These are phyloP conservation scores for Leptinotarsa defecta DNA, from an alignment of 1,140 invertebrate species.

Conservation along the genomic window DNA sequence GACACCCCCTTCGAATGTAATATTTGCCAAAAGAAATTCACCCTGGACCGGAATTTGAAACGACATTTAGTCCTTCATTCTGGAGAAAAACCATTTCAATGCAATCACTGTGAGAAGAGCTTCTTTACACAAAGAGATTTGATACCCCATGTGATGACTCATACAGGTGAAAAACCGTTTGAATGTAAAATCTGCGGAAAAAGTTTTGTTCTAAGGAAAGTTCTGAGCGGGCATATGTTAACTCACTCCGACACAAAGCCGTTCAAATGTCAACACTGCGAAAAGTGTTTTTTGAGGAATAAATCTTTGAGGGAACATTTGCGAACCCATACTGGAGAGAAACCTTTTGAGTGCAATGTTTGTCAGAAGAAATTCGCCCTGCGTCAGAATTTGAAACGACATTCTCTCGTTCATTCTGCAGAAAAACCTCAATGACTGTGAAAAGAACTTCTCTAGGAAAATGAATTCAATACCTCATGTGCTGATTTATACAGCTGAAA, in stretches of 20 bases:
- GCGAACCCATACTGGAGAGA: conserved; percentile 68
- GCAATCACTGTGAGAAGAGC: too few relatives aligned
- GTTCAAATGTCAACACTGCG: not conserved
- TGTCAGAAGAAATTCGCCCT: conserved; percentile 64
- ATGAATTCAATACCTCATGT: conserved; percentile 20
- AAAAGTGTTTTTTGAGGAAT: not conserved
- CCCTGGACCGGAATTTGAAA: too few relatives aligned
- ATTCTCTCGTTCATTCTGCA: conserved; percentile 52
- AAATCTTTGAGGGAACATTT: not conserved
- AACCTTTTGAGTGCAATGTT: conserved; percentile 67
- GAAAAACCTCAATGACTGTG: conserved; percentile 31
- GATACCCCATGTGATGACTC: too few relatives aligned
- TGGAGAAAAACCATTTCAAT: too few relatives aligned
- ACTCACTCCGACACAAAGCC: not conserved
- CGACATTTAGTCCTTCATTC: too few relatives aligned
- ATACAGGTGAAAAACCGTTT: not conserved
- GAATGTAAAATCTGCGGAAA: not conserved
- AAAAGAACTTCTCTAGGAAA: conserved; percentile 34
- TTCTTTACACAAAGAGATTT: not conserved
- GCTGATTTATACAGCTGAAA: conserved; percentile 16
- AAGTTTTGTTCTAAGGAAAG: not conserved
- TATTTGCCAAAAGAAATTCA: too few relatives aligned
- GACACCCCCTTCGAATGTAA: too few relatives aligned
- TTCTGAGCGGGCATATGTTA: not conserved
- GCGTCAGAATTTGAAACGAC: conserved; percentile 59